Evolutionary conservation across 2,797 vertebrate genomes (phyloP).

Genomic region (Myotis vivesi): DNA sequence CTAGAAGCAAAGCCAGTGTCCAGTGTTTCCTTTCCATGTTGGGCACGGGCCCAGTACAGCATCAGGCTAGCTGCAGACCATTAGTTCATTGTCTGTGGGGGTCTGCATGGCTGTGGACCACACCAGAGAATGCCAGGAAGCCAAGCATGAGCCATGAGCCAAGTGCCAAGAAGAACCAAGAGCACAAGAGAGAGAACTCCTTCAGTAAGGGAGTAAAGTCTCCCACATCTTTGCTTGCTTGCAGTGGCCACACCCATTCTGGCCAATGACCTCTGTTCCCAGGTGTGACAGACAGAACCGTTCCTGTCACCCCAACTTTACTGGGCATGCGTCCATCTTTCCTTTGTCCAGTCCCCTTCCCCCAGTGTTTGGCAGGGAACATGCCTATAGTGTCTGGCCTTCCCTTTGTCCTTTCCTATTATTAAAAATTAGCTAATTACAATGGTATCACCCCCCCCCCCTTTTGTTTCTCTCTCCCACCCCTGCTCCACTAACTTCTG

Average conservation of each 20-base stretch:
- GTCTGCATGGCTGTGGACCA: not conserved
- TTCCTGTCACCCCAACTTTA: not conserved
- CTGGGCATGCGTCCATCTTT: not conserved
- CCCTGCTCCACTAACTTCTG: not conserved
- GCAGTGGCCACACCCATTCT: not conserved
- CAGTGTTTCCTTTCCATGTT: not conserved
- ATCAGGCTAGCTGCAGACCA: not conserved
- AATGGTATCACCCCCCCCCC: not conserved
- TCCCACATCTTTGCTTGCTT: not conserved
- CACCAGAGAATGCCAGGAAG: not conserved
- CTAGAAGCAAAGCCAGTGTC: not conserved
- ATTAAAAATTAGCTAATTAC: not conserved
- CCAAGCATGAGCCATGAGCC: not conserved
- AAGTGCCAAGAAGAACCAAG: not conserved
- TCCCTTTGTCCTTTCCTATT: not conserved
- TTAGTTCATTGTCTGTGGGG: not conserved
- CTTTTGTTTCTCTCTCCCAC: not conserved
- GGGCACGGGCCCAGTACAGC: not conserved
- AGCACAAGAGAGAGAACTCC: not conserved
- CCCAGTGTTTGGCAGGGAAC: not conserved
- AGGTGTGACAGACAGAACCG: not conserved
- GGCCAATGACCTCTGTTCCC: not conserved
- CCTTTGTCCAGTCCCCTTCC: not conserved
- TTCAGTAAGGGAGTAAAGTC: not conserved
- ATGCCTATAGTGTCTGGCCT: not conserved